Percentiles rank a stretch among this genome's conserved stretches.
phyloP scores from a whole-genome alignment of 1,140 invertebrate genomes.

The Drosophila triauraria region DNA sequence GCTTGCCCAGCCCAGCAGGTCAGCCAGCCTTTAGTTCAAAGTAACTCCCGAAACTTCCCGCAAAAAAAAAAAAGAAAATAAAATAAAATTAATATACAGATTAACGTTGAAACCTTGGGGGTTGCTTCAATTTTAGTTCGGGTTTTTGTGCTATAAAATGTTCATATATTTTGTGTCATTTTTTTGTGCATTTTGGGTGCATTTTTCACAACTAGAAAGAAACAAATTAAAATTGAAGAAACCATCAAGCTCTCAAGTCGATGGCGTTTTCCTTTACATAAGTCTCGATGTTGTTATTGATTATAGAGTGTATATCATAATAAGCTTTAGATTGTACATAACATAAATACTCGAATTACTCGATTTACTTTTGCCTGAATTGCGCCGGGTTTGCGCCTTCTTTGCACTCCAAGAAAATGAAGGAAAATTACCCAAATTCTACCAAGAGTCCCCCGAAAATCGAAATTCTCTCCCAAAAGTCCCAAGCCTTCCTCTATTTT shows the following conservation, averaged over 20 bases:
- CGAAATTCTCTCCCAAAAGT: slow-evolving; percentile 8
- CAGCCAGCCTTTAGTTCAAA: slow-evolving; percentile 67
- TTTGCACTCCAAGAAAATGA: slow-evolving; percentile 32
- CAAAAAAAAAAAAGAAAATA: slow-evolving; percentile 4
- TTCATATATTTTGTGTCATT: slow-evolving; percentile 8
- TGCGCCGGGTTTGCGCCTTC: slow-evolving; percentile 21
- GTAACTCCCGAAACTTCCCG: slow-evolving; percentile 16
- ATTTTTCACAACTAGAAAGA: background rate
- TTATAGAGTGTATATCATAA: slow-evolving; percentile 31
- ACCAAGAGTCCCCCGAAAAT: background rate
- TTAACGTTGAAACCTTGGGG: slow-evolving; percentile 15
- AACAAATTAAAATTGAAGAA: slow-evolving; percentile 27
- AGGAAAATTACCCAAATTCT: background rate
- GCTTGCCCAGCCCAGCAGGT: slow-evolving; percentile 74
- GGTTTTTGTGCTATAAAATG: background rate
- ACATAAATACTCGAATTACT: slow-evolving; percentile 13
- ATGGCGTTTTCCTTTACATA: slow-evolving; percentile 34
- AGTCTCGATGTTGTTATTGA: slow-evolving; percentile 56
- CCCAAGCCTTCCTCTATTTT: slow-evolving; percentile 31
- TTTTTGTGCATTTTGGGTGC: slow-evolving; percentile 5
- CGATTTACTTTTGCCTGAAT: slow-evolving; percentile 7
- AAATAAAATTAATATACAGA: background rate
- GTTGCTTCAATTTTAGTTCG: slow-evolving; percentile 32
- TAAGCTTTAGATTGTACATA: slow-evolving; percentile 66
- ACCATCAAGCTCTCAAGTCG: slow-evolving; percentile 8